Percentiles rank a stretch among this genome's conserved stretches.
These are phyloP conservation scores for Apamea monoglypha DNA, from an alignment of 2,888 invertebrate species.

Conservation along the genomic window DNA sequence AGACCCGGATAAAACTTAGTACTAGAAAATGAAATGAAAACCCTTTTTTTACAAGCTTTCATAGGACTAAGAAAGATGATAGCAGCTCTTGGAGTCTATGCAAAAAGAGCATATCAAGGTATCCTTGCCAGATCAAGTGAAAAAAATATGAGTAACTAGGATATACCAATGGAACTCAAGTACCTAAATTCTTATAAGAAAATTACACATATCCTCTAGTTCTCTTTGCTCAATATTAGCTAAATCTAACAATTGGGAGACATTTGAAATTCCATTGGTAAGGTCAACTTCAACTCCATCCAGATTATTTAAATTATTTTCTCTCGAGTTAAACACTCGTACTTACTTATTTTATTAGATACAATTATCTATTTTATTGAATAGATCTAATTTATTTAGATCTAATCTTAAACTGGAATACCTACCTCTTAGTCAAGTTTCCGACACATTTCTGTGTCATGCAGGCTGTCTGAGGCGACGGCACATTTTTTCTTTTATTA, in stretches of 20 bases:
- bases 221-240: background rate
- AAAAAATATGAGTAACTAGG: background rate
- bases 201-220: background rate
- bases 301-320: background rate
- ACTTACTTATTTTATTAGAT: background rate
- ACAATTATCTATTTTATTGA: background rate
- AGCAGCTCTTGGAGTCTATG: background rate
- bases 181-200: conserved; percentile 19
- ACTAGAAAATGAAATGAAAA: background rate
- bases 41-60: background rate
- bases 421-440: background rate
- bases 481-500: background rate
- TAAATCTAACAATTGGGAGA: background rate
- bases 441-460: background rate
- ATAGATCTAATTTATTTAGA: conserved; percentile 13
- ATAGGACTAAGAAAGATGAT: background rate
- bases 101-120: background rate
- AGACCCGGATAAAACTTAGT: too few species aligned
- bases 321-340: background rate
- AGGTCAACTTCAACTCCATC: background rate
- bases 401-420: conserved; percentile 20
- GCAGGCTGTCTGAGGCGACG: conserved; percentile 19
- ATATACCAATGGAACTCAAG: background rate
- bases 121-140: background rate
- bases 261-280: background rate